Evolutionary conservation across 2,113 vertebrate genomes (phyloP).

Genomic region (Rhipidura dahli): DNA sequence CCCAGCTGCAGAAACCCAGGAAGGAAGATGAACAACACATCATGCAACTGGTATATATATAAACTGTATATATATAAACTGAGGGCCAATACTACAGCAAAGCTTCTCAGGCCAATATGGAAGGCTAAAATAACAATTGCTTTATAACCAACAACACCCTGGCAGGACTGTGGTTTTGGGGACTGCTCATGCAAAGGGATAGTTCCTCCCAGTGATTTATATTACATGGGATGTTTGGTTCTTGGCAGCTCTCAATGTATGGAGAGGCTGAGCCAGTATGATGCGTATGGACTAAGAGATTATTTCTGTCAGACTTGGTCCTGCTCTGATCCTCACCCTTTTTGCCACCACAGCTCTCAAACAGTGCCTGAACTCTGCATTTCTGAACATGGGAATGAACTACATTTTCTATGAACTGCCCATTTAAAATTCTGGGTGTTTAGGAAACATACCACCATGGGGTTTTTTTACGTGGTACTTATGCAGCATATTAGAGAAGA

Average conservation of each 20-base stretch:
- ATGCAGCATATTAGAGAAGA: neutral
- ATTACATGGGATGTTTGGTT: neutral
- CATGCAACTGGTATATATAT: neutral
- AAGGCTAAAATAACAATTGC: neutral
- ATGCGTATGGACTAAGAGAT: neutral
- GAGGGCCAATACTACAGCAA: neutral
- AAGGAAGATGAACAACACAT: neutral
- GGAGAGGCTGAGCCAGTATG: neutral
- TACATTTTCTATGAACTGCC: neutral
- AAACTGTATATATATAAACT: neutral
- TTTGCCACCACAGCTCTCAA: neutral
- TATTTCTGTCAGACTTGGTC: neutral
- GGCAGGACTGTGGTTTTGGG: neutral
- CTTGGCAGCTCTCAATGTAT: neutral
- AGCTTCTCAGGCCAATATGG: neutral
- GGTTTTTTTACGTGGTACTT: neutral
- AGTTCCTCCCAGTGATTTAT: neutral
- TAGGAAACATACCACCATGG: neutral
- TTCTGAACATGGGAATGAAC: neutral
- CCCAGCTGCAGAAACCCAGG: neutral
- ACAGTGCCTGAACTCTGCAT: accelerated
- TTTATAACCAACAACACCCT: neutral
- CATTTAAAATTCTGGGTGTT: neutral
- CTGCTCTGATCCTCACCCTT: neutral
- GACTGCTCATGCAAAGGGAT: neutral